Conservation (phyloP, 2,113 vertebrate species). For the Cricetomys ansorgei region DNA sequence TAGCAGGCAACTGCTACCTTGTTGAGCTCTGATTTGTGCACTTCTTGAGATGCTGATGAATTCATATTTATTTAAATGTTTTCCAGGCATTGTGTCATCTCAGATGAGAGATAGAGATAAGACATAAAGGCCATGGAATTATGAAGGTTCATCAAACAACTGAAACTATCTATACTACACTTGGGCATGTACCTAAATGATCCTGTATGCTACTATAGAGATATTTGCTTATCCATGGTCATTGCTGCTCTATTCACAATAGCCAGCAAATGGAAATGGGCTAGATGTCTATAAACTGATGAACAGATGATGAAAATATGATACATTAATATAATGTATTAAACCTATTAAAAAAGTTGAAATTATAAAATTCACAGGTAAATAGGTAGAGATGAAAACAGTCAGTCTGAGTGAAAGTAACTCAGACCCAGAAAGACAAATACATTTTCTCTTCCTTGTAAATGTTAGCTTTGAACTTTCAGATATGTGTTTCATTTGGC, state of each 20-base stretch:
- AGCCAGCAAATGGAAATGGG: background rate
- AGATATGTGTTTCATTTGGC: background rate
- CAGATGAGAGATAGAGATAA: background rate
- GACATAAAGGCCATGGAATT: background rate
- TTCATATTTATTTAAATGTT: background rate
- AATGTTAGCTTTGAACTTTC: background rate
- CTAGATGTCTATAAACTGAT: background rate
- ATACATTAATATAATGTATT: background rate
- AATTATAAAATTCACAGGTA: background rate
- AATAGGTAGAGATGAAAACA: background rate
- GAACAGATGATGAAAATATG: background rate
- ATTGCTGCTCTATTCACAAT: background rate
- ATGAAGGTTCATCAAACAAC: background rate
- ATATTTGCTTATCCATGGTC: background rate
- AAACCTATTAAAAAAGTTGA: background rate
- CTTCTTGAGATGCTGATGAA: too few relatives aligned
- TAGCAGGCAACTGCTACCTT: background rate
- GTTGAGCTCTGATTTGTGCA: background rate
- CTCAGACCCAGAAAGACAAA: background rate
- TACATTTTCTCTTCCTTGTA: background rate
- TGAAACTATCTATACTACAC: background rate
- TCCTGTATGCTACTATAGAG: background rate
- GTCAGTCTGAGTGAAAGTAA: background rate
- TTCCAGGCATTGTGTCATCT: background rate
- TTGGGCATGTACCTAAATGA: background rate